Evolutionary conservation across 2,113 vertebrate genomes (phyloP), one percentile per base, ranked within the genome.

Genomic region (Coreoperca whiteheadi): DNA sequence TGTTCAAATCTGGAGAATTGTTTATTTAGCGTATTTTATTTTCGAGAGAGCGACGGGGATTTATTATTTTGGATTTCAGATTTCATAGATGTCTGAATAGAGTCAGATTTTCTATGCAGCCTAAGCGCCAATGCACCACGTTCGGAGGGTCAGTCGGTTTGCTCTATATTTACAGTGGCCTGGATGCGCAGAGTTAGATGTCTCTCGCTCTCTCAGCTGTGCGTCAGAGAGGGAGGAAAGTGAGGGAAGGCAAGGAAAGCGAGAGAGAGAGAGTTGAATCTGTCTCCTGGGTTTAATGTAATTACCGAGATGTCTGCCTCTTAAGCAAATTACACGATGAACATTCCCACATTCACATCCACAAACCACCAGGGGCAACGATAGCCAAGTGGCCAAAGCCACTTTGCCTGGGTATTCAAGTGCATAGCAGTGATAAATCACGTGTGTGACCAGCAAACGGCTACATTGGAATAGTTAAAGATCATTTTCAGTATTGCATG

Each of bases 211-310:
- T 46, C n/a, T 50, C 16, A 51, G 20, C 50, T 84, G 86, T 85
- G 80, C 74, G 74, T 84, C 81, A 83, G 70, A 79, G 64, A 77
- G 72, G 51, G 70, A 71, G 68, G 73, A n/a, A 34, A 61, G 4
- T 3, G 23, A 65, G 32, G 28, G n/a, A 30, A 23, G 12, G 41
- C 10, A 12, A 7, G 25, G 32, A 21, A 28, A 37, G 32, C n/a
- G 21, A 25, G 21, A 61, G 74, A 37, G 54, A 37, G 73, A 50
- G 72, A 50, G 50, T 70, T 87, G 83, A 82, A 88, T 88, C 87
- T 91, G 85, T 84, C 83, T 88, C 66, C 67, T 80, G 18, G n/a
- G 30, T 88, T 80, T 88, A 91, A 92, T 91, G 73, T 63, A 87
- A 92, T 93, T 87, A 87, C 69, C 14, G 65, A 84, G 83, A 86